Conservation (phyloP, 2,797 vertebrate genomes). For the Diplodus sargus region DNA sequence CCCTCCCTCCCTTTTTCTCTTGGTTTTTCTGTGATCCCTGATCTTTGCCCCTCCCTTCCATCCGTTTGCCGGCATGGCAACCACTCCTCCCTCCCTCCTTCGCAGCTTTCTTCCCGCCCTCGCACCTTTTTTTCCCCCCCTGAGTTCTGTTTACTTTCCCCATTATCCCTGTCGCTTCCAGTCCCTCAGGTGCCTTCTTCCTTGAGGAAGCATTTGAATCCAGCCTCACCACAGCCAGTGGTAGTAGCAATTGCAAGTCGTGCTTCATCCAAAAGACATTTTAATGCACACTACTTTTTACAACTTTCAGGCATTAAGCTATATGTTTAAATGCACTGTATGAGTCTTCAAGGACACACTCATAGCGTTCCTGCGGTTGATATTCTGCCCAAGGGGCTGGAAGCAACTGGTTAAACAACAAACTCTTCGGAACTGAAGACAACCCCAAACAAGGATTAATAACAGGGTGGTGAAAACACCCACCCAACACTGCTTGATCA, state of each 20-base stretch:
- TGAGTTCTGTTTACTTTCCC: slow-evolving; percentile 72
- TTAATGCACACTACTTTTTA: background rate
- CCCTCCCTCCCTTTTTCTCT: slow-evolving; percentile 38
- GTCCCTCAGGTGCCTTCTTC: slow-evolving; percentile 59
- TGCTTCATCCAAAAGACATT: background rate
- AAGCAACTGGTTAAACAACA: slow-evolving; percentile 55
- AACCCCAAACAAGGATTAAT: background rate
- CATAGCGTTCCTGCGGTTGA: background rate
- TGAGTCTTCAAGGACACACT: background rate
- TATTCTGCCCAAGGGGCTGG: slow-evolving; percentile 23
- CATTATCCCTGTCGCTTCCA: slow-evolving; percentile 15
- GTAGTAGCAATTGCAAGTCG: no score
- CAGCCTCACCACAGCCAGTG: background rate
- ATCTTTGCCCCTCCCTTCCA: slow-evolving; percentile 68
- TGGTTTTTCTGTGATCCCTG: slow-evolving; percentile 57
- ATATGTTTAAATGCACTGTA: background rate
- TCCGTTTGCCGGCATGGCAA: slow-evolving; percentile 76
- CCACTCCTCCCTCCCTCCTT: slow-evolving; percentile 79
- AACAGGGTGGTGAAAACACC: background rate
- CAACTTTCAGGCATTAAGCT: background rate
- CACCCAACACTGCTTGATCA: background rate
- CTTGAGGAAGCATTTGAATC: background rate
- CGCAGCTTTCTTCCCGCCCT: slow-evolving; percentile 32
- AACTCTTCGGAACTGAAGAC: background rate
- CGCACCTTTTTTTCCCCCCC: slow-evolving; percentile 25